A percentile compares a stretch with the other conserved stretches of the same genome.
Evolutionary conservation across 2,113 vertebrate species (phyloP).

Genomic region (Peromyscus leucopus): DNA sequence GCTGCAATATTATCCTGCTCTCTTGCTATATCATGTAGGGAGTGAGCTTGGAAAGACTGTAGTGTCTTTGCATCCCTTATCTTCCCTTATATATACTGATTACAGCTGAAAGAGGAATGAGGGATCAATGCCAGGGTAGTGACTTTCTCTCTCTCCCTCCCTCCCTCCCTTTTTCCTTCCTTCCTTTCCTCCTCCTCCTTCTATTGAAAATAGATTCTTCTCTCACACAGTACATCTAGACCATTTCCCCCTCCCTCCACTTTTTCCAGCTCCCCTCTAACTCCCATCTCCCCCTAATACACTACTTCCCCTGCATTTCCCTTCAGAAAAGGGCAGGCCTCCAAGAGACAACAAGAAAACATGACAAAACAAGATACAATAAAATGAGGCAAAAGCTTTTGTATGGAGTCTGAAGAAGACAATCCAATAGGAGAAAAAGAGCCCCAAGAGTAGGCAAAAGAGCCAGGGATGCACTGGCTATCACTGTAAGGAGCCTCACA

Average conservation of each 20-base stretch:
- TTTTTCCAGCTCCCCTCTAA: not conserved
- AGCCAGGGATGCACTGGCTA: not conserved
- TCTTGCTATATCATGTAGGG: not conserved
- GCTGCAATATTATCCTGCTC: not conserved
- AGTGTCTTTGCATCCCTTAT: not conserved
- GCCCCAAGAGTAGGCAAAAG: not conserved
- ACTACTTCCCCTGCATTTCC: too few relatives aligned
- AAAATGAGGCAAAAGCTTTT: not conserved
- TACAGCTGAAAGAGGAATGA: not conserved
- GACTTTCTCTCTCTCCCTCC: not conserved
- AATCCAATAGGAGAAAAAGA: too few relatives aligned
- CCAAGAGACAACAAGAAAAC: not conserved
- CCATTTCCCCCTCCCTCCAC: not conserved
- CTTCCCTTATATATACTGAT: not conserved
- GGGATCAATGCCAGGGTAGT: not conserved
- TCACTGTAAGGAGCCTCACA: not conserved
- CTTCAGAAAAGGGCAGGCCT: too few relatives aligned
- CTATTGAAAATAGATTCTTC: not conserved
- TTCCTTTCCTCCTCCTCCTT: too few relatives aligned
- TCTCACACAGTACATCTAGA: not conserved
- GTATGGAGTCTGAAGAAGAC: too few relatives aligned
- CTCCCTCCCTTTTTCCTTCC: too few relatives aligned
- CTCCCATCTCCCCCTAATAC: not conserved
- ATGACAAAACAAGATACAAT: not conserved
- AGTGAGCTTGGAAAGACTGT: not conserved